Percentiles rank a stretch among this genome's conserved stretches.
Conservation (phyloP, 1,140 invertebrate species). For the Drosophila pachea region DNA sequence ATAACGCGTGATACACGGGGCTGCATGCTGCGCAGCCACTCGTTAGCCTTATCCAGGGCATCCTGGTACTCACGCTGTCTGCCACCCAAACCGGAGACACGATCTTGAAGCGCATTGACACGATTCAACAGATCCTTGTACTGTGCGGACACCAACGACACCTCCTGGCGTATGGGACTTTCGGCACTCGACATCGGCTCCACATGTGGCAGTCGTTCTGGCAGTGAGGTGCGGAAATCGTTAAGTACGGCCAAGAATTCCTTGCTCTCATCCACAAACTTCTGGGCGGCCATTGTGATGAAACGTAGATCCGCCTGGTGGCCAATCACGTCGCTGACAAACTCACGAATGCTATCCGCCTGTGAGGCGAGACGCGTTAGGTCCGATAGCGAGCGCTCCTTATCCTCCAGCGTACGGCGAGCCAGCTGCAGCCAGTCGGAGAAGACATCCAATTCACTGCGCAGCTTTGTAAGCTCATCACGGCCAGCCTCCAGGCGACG, state of each 20-base stretch:
- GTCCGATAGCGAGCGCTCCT: slow-evolving; percentile 90
- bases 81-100: slow-evolving; percentile 87
- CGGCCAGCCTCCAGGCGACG: slow-evolving; percentile 87
- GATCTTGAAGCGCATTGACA: slow-evolving; percentile 90
- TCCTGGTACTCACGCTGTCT: slow-evolving; percentile 90
- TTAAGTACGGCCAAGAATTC: slow-evolving; percentile 90
- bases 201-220: slow-evolving; percentile 88
- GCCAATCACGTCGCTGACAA: slow-evolving; percentile 95
- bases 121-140: slow-evolving; percentile 88
- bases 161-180: slow-evolving; percentile 85
- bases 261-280: slow-evolving; percentile 96
- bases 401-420: slow-evolving; percentile 88
- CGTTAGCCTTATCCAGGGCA: slow-evolving; percentile 88
- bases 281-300: slow-evolving; percentile 96
- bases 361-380: slow-evolving; percentile 86
- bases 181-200: slow-evolving; percentile 84
- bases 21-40: slow-evolving; percentile 91
- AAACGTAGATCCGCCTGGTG: slow-evolving; percentile 96
- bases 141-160: slow-evolving; percentile 84
- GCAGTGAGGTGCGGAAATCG: slow-evolving; percentile 89
- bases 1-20: slow-evolving; percentile 87
- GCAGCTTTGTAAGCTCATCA: slow-evolving; percentile 93
- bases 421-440: slow-evolving; percentile 91
- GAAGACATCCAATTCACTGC: slow-evolving; percentile 86
- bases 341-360: slow-evolving; percentile 88